Percentiles rank a stretch among this genome's conserved stretches.
Evolutionary conservation across 2,797 vertebrate genomes (phyloP).

Genomic region (Ptychadena robeensis): DNA sequence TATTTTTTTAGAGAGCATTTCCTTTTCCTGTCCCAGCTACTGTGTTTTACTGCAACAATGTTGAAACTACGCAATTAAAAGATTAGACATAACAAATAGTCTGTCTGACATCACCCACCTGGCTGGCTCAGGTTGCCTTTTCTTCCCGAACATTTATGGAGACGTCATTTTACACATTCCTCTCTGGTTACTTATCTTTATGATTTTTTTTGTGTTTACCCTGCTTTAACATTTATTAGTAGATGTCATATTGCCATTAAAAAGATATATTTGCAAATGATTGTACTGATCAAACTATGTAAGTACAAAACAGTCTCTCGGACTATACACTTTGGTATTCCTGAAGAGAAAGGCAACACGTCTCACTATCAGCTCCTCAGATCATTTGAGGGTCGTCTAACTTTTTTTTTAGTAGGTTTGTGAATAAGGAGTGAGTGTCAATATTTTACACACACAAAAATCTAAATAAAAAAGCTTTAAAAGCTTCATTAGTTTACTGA

Average conservation of each 20-base stretch:
- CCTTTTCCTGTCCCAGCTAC: slow-evolving; percentile 15
- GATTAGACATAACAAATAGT: slow-evolving; percentile 19
- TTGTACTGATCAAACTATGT: no score
- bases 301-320: background rate
- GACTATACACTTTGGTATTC: background rate
- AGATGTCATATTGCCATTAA: background rate
- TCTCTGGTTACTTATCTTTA: background rate
- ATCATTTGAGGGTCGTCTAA: no score
- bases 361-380: no score
- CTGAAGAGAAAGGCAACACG: background rate
- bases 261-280: no score
- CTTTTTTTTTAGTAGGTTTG: no score
- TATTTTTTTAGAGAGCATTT: background rate
- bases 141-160: background rate
- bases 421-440: no score
- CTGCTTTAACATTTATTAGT: background rate
- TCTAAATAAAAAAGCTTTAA: no score
- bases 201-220: background rate
- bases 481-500: no score
- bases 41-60: slow-evolving; percentile 20
- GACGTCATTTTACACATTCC: background rate
- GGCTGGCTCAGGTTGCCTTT: background rate
- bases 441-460: no score
- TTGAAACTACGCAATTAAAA: slow-evolving; percentile 25
- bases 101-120: slow-evolving; percentile 27